These are phyloP conservation scores for Sakesphorus luctuosus DNA, from an alignment of 2,113 vertebrate genomes.

Conservation along the genomic window DNA sequence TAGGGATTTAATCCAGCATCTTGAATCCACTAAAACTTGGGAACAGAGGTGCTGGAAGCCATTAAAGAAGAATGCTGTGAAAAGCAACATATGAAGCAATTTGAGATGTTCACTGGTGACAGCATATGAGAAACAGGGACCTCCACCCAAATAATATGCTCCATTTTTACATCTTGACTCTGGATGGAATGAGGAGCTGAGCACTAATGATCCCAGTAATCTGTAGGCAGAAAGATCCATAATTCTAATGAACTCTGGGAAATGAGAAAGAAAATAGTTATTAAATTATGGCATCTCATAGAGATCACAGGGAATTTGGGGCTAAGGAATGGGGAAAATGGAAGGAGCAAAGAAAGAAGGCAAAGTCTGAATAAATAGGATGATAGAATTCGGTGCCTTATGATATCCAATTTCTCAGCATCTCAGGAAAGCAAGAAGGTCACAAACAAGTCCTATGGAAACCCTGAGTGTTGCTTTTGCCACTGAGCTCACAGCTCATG, in stretches of 20 bases:
- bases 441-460: not conserved
- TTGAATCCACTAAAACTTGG: not conserved
- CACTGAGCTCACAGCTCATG: not conserved
- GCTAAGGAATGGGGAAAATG: not conserved
- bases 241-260: not conserved
- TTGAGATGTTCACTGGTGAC: not conserved
- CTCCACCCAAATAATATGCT: constrained; percentile 7
- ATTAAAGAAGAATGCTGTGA: constrained; percentile 29
- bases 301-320: not conserved
- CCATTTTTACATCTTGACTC: not conserved
- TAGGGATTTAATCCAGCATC: not conserved
- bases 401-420: not conserved
- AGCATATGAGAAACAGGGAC: not conserved
- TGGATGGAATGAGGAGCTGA: not conserved
- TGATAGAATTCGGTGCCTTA: not conserved
- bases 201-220: not conserved
- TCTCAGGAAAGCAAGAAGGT: not conserved
- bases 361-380: not conserved
- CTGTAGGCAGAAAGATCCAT: not conserved
- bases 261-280: not conserved
- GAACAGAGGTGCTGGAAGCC: constrained; percentile 8
- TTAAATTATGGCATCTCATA: not conserved
- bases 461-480: constrained; percentile 8
- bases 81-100: constrained; percentile 27
- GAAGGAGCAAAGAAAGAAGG: not conserved